Evolutionary conservation across 2,113 vertebrate species (phyloP).

Genomic region (Thunnus maccoyii): DNA sequence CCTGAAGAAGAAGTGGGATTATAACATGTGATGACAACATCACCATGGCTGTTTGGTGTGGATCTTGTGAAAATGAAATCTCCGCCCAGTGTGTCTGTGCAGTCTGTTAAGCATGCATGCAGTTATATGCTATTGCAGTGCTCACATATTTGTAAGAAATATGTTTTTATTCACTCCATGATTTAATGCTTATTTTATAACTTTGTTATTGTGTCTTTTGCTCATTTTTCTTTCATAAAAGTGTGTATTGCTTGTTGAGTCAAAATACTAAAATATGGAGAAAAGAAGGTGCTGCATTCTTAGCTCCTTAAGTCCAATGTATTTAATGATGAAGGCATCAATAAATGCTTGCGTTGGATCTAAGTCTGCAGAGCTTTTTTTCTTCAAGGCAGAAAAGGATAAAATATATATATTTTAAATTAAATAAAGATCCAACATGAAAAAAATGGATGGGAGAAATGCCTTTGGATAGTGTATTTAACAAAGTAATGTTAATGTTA

Average conservation of each 20-base stretch:
- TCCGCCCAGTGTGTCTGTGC: constrained; percentile 67
- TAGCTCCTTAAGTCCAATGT: background rate
- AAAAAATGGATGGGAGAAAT: background rate
- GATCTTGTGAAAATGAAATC: constrained; percentile 80
- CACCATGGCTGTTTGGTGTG: constrained; percentile 65
- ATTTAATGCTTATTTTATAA: constrained; percentile 31
- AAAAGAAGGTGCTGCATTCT: background rate
- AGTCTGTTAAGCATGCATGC: constrained; percentile 67
- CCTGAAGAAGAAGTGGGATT: constrained; percentile 26
- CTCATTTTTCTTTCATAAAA: constrained; percentile 29
- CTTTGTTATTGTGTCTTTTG: constrained; percentile 12
- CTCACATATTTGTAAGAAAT: constrained; percentile 70
- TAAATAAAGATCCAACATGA: background rate
- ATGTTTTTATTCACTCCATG: constrained; percentile 46
- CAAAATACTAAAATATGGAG: background rate
- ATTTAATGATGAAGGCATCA: background rate
- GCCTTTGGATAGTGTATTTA: background rate
- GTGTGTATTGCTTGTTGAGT: constrained; percentile 28
- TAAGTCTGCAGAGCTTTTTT: background rate
- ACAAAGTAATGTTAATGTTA: background rate
- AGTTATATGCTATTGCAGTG: constrained; percentile 42
- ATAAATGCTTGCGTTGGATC: background rate
- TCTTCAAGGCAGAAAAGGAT: background rate
- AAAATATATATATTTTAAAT: background rate
- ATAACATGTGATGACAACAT: constrained; percentile 38